Evolutionary conservation across 2,888 invertebrate species (phyloP).

Genomic region (Ommatoiulus sabulosus): DNA sequence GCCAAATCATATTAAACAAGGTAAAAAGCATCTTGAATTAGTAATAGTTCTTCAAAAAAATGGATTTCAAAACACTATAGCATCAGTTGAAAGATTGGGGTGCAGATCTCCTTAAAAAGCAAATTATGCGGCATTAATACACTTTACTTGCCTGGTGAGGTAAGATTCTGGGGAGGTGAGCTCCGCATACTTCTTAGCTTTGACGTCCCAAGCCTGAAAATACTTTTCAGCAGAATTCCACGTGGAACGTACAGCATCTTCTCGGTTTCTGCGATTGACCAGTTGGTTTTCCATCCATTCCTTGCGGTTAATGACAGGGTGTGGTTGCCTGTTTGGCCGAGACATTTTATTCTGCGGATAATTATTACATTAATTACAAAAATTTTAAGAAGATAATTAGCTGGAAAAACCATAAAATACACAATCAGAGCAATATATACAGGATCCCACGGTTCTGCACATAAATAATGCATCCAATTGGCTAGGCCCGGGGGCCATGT

Average conservation of each 20-base stretch:
- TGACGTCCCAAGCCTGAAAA: slow-evolving; percentile 52
- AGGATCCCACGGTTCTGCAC: neutral
- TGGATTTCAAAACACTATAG: too few species aligned
- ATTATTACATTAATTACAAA: neutral
- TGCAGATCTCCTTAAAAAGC: too few species aligned
- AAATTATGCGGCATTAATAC: neutral
- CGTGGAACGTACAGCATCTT: slow-evolving; percentile 18
- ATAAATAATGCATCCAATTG: neutral
- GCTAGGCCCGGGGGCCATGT: too few species aligned
- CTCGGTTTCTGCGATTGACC: slow-evolving; percentile 8
- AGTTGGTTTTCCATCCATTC: slow-evolving; percentile 56
- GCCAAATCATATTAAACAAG: too few species aligned
- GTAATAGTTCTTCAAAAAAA: too few species aligned
- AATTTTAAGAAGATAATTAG: too few species aligned
- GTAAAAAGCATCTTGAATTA: too few species aligned
- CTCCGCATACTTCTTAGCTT: slow-evolving; percentile 49
- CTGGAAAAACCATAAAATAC: too few species aligned
- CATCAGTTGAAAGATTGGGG: too few species aligned
- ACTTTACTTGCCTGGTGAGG: slow-evolving; percentile 44
- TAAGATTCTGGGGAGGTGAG: slow-evolving; percentile 42
- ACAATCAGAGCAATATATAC: neutral
- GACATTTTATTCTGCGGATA: slow-evolving; percentile 10
- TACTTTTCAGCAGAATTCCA: slow-evolving; percentile 54
- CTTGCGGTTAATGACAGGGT: slow-evolving; percentile 51
- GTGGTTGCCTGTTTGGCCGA: slow-evolving; percentile 1